Percentiles rank a stretch among this genome's conserved stretches.
Evolutionary conservation across 37 sponge, comb jelly and placozoan species (phyloP).

Genomic region (Theonella swinhoei): DNA sequence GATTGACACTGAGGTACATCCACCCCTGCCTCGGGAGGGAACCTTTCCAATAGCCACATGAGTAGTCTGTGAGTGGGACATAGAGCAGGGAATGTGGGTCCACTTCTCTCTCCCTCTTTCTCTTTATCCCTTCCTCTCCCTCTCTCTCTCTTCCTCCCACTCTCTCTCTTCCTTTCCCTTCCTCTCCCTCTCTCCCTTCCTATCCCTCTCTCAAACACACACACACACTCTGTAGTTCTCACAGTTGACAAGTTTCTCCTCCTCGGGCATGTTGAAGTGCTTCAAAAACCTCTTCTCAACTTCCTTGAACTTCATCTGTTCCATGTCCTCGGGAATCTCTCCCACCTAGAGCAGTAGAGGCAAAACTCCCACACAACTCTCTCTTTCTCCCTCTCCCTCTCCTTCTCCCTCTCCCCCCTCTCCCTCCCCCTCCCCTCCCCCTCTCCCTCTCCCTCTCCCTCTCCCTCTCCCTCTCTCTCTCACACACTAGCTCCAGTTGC

Average conservation of each 20-base stretch:
- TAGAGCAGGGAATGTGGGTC: not conserved
- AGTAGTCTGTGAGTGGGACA: constrained; percentile 61
- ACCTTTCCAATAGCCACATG: constrained; percentile 80
- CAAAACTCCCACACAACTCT: not conserved
- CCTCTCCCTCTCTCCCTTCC: constrained; percentile 22
- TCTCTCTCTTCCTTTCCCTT: constrained; percentile 24
- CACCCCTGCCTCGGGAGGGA: constrained; percentile 92
- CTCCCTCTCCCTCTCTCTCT: not conserved
- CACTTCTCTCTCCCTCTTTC: not conserved
- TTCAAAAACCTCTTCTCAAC: constrained; percentile 70
- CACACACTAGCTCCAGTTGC: constrained; percentile 4
- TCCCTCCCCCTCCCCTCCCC: constrained; percentile 12
- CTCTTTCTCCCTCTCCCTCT: not conserved
- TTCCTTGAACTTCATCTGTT: constrained; percentile 69
- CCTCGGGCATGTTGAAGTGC: constrained; percentile 78
- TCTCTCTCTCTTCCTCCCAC: constrained; percentile 1
- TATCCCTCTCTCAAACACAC: not conserved
- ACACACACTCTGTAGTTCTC: constrained; percentile 9
- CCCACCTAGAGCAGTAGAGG: not conserved
- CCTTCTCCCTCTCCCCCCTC: not conserved
- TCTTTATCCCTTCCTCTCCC: too few relatives aligned
- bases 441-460: constrained; percentile 12
- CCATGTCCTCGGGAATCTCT: constrained; percentile 32
- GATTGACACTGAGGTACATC: constrained; percentile 93
- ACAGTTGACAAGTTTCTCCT: constrained; percentile 94